Evolutionary conservation across 1,140 invertebrate species (phyloP).

Genomic region (Drosophila orosa): DNA sequence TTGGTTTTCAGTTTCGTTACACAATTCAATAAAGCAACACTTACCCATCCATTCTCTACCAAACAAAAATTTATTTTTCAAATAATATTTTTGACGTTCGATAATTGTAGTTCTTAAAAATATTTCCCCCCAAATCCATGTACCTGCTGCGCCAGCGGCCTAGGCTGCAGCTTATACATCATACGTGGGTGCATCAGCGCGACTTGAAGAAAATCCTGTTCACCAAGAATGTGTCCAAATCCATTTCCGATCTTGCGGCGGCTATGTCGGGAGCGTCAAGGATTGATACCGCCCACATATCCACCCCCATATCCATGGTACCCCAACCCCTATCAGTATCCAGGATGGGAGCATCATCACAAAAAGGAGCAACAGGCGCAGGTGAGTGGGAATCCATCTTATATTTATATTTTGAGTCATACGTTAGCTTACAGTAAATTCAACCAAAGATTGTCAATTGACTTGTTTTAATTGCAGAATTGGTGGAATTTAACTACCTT

Average conservation of each 20-base stretch:
- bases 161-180: slow-evolving; percentile 6
- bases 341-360: neutral
- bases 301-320: slow-evolving; percentile 16
- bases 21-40: slow-evolving; percentile 10
- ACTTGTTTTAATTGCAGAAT: too few relatives aligned
- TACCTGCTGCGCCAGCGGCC: slow-evolving; percentile 46
- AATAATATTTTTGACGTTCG: neutral
- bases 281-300: neutral
- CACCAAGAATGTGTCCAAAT: slow-evolving; percentile 20
- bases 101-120: neutral
- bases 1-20: slow-evolving; percentile 13
- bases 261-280: slow-evolving; percentile 18
- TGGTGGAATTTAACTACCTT: too few relatives aligned
- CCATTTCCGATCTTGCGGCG: slow-evolving; percentile 22
- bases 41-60: neutral
- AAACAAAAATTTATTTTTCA: neutral
- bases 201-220: too few relatives aligned
- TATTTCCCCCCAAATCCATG: slow-evolving; percentile 29
- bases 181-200: neutral
- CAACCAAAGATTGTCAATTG: too few relatives aligned
- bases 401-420: too few relatives aligned
- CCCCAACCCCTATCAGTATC: neutral
- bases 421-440: too few relatives aligned
- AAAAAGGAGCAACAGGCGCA: neutral
- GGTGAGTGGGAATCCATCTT: too few relatives aligned